phyloP scores from a whole-genome alignment of 2,888 invertebrate species.

The Oscheius sp. region DNA sequence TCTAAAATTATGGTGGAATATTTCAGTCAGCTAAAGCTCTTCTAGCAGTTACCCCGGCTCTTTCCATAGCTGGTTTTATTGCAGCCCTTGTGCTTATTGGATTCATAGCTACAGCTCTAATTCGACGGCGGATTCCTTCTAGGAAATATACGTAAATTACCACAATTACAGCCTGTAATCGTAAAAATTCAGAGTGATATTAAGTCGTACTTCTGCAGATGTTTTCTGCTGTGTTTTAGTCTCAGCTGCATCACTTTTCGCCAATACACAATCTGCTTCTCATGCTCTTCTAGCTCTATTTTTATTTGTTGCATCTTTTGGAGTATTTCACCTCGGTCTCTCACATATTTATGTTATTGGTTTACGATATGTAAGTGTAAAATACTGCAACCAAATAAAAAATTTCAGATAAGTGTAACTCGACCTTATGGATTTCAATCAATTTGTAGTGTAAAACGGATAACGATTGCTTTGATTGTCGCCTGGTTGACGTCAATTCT shows the following conservation, averaged over 20 bases:
- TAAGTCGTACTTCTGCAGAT: conserved; percentile 52
- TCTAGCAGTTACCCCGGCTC: conserved; percentile 49
- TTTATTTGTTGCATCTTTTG: conserved; percentile 63
- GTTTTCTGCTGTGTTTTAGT: conserved; percentile 55
- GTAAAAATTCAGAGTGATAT: conserved; percentile 46
- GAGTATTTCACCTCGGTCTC: conserved; percentile 56
- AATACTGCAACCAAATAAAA: neutral
- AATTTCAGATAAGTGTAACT: conserved; percentile 54
- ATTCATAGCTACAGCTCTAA: conserved; percentile 50
- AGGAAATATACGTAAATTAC: conserved; percentile 55
- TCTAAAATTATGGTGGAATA: too few relatives aligned
- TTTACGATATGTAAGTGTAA: conserved; percentile 55
- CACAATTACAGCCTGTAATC: neutral
- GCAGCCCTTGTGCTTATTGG: conserved; percentile 46
- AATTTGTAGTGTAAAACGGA: conserved; percentile 48
- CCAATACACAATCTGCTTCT: conserved; percentile 51
- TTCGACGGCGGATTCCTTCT: conserved; percentile 52
- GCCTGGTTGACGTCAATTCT: conserved; percentile 51
- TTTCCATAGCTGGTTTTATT: conserved; percentile 46
- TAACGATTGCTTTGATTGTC: conserved; percentile 44
- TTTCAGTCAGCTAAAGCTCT: conserved; percentile 49
- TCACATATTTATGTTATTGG: conserved; percentile 58
- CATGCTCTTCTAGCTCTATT: conserved; percentile 60
- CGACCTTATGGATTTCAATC: conserved; percentile 59
- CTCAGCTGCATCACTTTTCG: conserved; percentile 49